Evolutionary conservation across 1,140 invertebrate genomes (phyloP), one percentile per base, ranked within the genome.

Genomic region (Papilio aristodemus): DNA sequence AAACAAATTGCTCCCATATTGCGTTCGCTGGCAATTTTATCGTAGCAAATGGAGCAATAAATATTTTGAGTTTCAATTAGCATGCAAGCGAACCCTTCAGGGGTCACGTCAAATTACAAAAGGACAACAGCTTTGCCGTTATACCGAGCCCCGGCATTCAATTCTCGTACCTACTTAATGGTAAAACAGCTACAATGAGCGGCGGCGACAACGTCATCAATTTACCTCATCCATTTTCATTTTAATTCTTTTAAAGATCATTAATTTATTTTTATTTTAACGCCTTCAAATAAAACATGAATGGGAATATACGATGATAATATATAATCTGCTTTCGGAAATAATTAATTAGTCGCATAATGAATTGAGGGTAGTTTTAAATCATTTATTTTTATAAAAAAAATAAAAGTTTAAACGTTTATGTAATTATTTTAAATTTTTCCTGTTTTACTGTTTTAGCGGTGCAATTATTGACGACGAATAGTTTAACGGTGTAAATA

Each of bases 41-140:
- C 62, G 39, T 37, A 71, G 58, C 72, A 79, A 83, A 80, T 79
- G 69, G 73, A 74, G 73, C 76, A 74, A 71, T 75, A 78, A 80
- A 78, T 83, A 81, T 78, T 78, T 77, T 79, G 76, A 81, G 81
- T 84, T 83, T 85, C 82, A 87, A 85, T 85, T 84, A 83, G 75
- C 72, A 75, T 66, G 71, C 59, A 71, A 76, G 67, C 62, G 69
- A 81, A 70, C 81, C 82, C 74, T 77, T 76, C 63, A 69, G 71
- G 69, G 76, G 77, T 78, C 81, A 79, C 74, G 70, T 85, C 83
- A 78, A 71, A 73, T 75, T 77, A 83, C 80, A 87, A 86, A 87
- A 85, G 81, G 83, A 85, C 81, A 80, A 79, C 76, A 68, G 62
- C 68, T 54, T 68, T 69, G 60, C 63, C 64, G 71, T 77, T 78